Evolutionary conservation across 2,797 vertebrate genomes (phyloP).

Genomic region (Eulemur rubriventer): DNA sequence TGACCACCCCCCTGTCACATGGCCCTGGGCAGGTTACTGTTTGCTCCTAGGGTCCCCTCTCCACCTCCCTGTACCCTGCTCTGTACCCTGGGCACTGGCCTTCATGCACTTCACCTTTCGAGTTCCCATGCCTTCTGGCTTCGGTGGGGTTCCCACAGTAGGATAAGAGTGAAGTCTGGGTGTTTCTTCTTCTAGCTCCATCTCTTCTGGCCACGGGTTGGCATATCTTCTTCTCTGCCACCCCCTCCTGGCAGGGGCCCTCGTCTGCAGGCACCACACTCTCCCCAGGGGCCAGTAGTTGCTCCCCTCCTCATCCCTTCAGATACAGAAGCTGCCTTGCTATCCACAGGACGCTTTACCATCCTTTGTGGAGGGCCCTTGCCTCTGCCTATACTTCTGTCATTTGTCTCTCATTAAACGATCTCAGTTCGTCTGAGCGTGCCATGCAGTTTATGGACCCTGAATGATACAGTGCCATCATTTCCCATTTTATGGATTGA

Average conservation of each 20-base stretch:
- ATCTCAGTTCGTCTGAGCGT: background rate
- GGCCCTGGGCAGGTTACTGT: background rate
- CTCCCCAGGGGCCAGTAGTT: background rate
- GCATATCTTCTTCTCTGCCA: background rate
- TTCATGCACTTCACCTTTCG: background rate
- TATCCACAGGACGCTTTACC: background rate
- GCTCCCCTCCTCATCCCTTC: background rate
- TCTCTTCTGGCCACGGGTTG: background rate
- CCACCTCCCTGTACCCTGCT: background rate
- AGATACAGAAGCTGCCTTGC: background rate
- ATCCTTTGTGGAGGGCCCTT: background rate
- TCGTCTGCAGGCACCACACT: background rate
- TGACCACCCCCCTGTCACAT: rapidly evolving
- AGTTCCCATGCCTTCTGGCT: background rate
- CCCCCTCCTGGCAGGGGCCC: background rate
- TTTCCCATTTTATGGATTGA: background rate
- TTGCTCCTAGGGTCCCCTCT: background rate
- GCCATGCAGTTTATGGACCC: background rate
- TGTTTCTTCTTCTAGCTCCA: background rate
- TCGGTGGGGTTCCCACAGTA: background rate
- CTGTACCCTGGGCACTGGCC: background rate
- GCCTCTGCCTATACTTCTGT: background rate
- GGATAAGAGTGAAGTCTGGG: background rate
- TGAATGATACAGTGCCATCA: background rate
- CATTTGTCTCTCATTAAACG: background rate